Conservation (phyloP, 1,140 invertebrate genomes). For the Drosophila kanapiae region DNA sequence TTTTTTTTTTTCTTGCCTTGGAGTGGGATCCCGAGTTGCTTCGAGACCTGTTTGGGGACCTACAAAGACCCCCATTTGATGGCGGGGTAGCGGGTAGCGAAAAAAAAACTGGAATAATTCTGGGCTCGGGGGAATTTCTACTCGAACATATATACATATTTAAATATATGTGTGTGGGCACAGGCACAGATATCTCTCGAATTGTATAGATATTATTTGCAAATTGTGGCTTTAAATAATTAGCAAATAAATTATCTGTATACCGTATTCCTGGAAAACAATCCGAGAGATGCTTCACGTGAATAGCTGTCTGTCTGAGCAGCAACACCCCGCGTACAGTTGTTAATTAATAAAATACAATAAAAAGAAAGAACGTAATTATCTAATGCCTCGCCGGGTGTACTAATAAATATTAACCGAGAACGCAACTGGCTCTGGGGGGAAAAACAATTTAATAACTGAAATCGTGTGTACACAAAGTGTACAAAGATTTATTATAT, state of each 20-base stretch:
- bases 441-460: slow-evolving; percentile 8
- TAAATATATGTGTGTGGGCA: background rate
- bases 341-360: slow-evolving; percentile 32
- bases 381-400: background rate
- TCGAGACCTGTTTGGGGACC: slow-evolving; percentile 55
- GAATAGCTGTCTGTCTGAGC: slow-evolving; percentile 9
- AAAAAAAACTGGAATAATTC: slow-evolving; percentile 41
- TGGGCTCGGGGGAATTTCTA: slow-evolving; percentile 58
- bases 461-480: background rate
- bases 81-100: background rate
- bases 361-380: slow-evolving; percentile 1
- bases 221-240: slow-evolving; percentile 70
- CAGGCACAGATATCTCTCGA: background rate
- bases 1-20: slow-evolving; percentile 25
- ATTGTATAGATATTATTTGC: slow-evolving; percentile 51
- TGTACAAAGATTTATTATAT: background rate
- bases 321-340: slow-evolving; percentile 47
- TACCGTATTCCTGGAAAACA: slow-evolving; percentile 57
- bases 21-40: slow-evolving; percentile 37
- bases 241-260: slow-evolving; percentile 62
- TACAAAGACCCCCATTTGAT: slow-evolving; percentile 24
- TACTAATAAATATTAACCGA: background rate
- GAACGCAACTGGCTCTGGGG: slow-evolving; percentile 24
- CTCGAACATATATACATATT: slow-evolving; percentile 5
- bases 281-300: slow-evolving; percentile 43